A percentile compares a stretch with the other conserved stretches of the same genome.
Conservation (phyloP, 2,113 vertebrate species). For the Maccullochella peelii region DNA sequence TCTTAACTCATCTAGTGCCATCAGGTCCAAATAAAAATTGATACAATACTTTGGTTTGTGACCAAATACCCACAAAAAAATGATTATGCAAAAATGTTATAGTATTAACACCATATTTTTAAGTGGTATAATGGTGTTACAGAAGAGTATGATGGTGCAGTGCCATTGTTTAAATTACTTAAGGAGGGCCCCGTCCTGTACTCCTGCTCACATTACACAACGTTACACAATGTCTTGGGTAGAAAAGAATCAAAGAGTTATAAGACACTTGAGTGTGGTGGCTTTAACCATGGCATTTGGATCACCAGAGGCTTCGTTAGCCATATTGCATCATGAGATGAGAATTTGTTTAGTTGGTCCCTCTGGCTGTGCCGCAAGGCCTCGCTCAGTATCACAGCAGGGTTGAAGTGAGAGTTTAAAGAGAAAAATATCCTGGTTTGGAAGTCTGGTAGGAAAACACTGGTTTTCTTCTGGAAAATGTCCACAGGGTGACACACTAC, state of each 20-base stretch:
- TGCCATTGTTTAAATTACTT: not conserved
- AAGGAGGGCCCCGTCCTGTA: not conserved
- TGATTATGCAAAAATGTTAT: not conserved
- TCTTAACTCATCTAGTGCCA: not conserved
- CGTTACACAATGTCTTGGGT: not conserved
- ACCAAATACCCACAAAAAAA: not conserved
- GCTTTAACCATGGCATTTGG: conserved; percentile 35
- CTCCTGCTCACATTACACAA: not conserved
- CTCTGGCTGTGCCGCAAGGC: conserved; percentile 55
- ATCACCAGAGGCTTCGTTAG: conserved; percentile 57
- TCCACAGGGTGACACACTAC: conserved; percentile 81
- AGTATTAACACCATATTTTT: not conserved
- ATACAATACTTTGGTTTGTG: not conserved
- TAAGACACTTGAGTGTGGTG: not conserved
- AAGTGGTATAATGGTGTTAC: not conserved
- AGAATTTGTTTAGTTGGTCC: conserved; percentile 67
- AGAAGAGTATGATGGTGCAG: conserved; percentile 1
- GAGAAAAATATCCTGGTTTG: conserved; percentile 75
- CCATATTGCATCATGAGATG: conserved; percentile 68
- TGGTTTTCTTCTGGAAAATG: conserved; percentile 78
- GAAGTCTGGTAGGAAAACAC: conserved; percentile 81
- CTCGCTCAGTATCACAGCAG: conserved; percentile 55
- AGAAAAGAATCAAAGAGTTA: conserved; percentile 4
- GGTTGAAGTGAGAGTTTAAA: conserved; percentile 65
- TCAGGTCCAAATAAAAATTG: not conserved